Evolutionary conservation across 2,113 vertebrate species (phyloP), one percentile per base, ranked within the genome.

Genomic region (Dicentrarchus labrax): DNA sequence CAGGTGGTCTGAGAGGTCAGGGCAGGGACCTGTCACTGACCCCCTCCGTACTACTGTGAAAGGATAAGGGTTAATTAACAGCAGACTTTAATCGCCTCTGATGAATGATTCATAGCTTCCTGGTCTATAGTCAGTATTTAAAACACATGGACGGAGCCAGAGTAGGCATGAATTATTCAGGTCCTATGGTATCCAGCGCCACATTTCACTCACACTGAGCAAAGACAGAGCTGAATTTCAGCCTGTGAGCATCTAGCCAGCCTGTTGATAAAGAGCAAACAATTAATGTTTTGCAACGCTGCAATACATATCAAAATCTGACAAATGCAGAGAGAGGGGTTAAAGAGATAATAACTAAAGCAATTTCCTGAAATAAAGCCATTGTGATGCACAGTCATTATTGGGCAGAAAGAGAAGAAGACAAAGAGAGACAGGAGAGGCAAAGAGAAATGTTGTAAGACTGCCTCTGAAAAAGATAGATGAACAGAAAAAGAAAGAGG

Each of bases 61-160:
- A 89, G 91, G 82, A 89, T 89, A 89, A 88, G 93, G 91, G 92
- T 94, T 94, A 94, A 94, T 94, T 94, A 94, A 94, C 91, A 84
- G 90, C 83, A 90, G 87, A 90, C 86, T 91, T 92, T 90, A 93
- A 94, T 90, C 60, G 76, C 76, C 76, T 87, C 80, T 88, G 83
- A 92, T 95, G 90, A 94, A 95, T 94, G 86, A 94, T 94, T 95
- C 91, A 95, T 94, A 76, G 75, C 86, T 87, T 79, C 78, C 75
- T 62, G 87, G 76, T 91, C 86, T 88, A 90, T 86, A 88, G 83
- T 79, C 84, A 90, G 85, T 93, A 88, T 94, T 93, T 90, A 92
- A 94, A 94, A 94, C 91, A 91, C 84, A 90, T 69, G 80, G 81
- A 80, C 59, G 6, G 70, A 90, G 90, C 72, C 80, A 64, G 83